Evolutionary conservation across 2,888 invertebrate genomes (phyloP).

Genomic region (Hyposoter didymator): DNA sequence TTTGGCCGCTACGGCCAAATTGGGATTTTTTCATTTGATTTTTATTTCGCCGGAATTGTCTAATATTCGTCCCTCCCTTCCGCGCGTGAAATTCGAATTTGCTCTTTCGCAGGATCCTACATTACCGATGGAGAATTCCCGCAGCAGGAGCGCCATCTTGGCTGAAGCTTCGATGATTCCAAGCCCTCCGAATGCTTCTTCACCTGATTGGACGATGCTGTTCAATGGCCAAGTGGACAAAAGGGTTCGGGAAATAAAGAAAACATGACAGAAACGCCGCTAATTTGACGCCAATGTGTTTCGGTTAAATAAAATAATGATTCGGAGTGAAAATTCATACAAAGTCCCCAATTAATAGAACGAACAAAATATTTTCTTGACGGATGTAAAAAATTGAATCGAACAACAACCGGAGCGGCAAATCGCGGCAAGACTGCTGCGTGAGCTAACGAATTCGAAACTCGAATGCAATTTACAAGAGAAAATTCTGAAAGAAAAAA

Average conservation of each 20-base stretch:
- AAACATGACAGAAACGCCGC: constrained; percentile 21
- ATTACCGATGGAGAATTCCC: neutral
- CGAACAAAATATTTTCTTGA: neutral
- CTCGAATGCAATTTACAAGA: constrained; percentile 8
- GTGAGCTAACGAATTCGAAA: neutral
- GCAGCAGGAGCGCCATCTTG: neutral
- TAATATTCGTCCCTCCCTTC: neutral
- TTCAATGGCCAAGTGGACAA: neutral
- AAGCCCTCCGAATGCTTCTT: neutral
- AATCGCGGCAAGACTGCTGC: neutral
- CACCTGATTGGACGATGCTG: constrained; percentile 5
- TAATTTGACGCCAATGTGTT: constrained; percentile 22
- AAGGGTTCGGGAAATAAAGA: neutral
- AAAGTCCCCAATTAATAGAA: neutral
- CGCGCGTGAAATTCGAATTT: neutral
- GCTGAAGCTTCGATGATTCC: neutral
- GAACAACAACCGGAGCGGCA: neutral
- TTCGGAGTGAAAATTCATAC: constrained; percentile 10
- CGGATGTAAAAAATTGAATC: neutral
- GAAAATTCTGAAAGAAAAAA: constrained; percentile 6
- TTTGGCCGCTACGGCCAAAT: too few species aligned
- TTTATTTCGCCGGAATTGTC: neutral
- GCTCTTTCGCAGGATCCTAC: neutral
- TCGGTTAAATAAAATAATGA: neutral
- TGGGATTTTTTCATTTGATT: neutral